These are phyloP conservation scores for Onthophagus taurus DNA, from an alignment of 1,140 invertebrate genomes.

Conservation along the genomic window DNA sequence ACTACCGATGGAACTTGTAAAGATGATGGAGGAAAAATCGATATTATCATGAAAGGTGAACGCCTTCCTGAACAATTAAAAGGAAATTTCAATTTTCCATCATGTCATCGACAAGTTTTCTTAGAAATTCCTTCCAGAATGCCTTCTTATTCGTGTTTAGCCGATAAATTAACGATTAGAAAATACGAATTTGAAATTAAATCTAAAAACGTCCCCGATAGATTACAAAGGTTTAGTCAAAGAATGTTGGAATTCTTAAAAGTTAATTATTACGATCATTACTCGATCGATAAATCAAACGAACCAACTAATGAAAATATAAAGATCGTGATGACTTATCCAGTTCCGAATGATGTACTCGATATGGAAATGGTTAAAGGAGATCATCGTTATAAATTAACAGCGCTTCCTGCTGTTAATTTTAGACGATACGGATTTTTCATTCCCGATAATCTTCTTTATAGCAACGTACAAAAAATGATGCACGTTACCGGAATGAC, in stretches of 20 bases:
- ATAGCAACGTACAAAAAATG: conserved; percentile 1
- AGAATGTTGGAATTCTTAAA: conserved; percentile 3
- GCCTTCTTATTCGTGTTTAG: conserved; percentile 14
- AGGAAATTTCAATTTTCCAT: conserved; percentile 15
- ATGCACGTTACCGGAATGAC: background rate
- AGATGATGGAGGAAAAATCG: conserved; percentile 20
- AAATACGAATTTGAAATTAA: conserved; percentile 22
- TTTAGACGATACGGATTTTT: background rate
- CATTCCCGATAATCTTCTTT: conserved; percentile 3
- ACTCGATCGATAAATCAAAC: background rate
- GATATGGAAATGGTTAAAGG: conserved; percentile 2
- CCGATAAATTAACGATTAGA: conserved; percentile 17
- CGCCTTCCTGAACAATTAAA: conserved; percentile 20
- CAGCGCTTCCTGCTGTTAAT: background rate
- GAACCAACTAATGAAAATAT: background rate
- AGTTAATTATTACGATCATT: conserved; percentile 1
- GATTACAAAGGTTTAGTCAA: background rate
- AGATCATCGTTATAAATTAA: background rate
- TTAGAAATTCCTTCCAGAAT: conserved; percentile 13
- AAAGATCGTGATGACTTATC: conserved; percentile 1
- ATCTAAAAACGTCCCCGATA: background rate
- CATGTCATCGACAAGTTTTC: conserved; percentile 14
- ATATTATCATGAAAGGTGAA: conserved; percentile 18
- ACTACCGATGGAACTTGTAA: conserved; percentile 28
- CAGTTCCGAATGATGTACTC: background rate